Base-by-base conservation (phyloP, 2,888 invertebrate species). In the Acronicta psi region DNA sequence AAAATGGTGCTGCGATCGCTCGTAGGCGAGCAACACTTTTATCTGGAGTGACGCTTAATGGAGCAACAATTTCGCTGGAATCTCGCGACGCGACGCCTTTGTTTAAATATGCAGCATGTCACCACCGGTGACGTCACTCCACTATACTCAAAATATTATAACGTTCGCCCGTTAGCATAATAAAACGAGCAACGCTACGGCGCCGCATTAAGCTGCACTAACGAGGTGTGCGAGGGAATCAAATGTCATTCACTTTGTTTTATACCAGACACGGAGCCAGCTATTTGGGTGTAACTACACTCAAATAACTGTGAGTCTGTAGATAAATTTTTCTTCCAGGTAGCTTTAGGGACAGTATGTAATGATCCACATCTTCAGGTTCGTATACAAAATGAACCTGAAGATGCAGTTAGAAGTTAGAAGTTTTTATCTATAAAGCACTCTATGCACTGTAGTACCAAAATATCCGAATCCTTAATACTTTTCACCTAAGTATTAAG, bases 131-230 rank as follows among this genome's bases (percentile, higher is more conserved):
- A 90, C 87, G 87, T 88, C 72, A 71, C 60, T 71, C 44, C 25
- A 60, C 69, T 88, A 87, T 89, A 85, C 90, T 91, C 88, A 85
- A 91, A 91, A 91, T 89, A 92, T 90, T 90, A 90, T 85, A 88
- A 83, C 88, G 86, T 79, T 76, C 87, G 86, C 87, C 88, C 87
- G 88, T 89, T 88, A 89, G 92, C 91, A 91, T 91, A 91, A 92
- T 92, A 90, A 88, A 88, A 87, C 84, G 89, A 86, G 84, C 87
- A 85, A 80, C 84, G 89, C 88, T 86, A 77, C 87, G 78, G 86
- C 87, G 83, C 75, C 83, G 86, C 89, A 90, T 90, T 91, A 89
- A 89, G 83, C 82, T 83, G 79, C 82, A 80, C 86, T 88, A 88
- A 88, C 85, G 88, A 89, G 86, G 83, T 84, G 83, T 77, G 79